Percentiles rank a stretch among this genome's conserved stretches.
Conservation (phyloP, 2,797 vertebrate species). For the Chelmon rostratus region DNA sequence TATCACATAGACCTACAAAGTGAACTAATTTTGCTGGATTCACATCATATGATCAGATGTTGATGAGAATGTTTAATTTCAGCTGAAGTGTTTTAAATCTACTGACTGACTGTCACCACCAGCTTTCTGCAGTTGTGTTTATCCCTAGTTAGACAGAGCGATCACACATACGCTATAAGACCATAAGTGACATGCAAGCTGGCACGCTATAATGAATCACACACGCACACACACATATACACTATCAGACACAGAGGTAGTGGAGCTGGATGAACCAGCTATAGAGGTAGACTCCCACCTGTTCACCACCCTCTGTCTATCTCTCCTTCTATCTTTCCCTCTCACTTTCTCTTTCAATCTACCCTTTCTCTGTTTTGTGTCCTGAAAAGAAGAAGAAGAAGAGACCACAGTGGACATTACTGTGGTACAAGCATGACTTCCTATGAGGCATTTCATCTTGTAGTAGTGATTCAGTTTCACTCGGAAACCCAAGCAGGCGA, state of each 20-base stretch:
- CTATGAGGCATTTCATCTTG: slow-evolving; percentile 45
- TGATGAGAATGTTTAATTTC: neutral
- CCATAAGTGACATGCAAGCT: neutral
- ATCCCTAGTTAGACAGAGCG: neutral
- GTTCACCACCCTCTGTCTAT: slow-evolving; percentile 22
- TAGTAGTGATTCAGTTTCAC: slow-evolving; percentile 45
- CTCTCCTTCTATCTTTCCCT: slow-evolving; percentile 36
- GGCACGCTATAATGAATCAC: neutral
- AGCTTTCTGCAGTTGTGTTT: neutral
- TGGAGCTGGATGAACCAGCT: neutral
- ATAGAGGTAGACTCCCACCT: slow-evolving; percentile 3
- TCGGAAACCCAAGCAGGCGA: slow-evolving; percentile 44
- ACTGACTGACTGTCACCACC: too few species aligned
- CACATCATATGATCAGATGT: neutral
- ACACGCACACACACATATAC: neutral
- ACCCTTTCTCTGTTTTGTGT: neutral
- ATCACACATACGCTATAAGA: neutral
- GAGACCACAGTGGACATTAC: slow-evolving; percentile 23
- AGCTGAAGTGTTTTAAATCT: neutral
- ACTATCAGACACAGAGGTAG: slow-evolving; percentile 5
- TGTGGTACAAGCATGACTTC: slow-evolving; percentile 47
- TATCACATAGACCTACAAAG: neutral
- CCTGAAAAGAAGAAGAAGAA: neutral
- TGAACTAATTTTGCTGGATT: neutral
- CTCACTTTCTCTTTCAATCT: slow-evolving; percentile 34